A percentile compares a stretch with the other conserved stretches of the same genome.
phyloP scores from a whole-genome alignment of 2,113 vertebrate species.

The Girardinichthys multiradiatus region DNA sequence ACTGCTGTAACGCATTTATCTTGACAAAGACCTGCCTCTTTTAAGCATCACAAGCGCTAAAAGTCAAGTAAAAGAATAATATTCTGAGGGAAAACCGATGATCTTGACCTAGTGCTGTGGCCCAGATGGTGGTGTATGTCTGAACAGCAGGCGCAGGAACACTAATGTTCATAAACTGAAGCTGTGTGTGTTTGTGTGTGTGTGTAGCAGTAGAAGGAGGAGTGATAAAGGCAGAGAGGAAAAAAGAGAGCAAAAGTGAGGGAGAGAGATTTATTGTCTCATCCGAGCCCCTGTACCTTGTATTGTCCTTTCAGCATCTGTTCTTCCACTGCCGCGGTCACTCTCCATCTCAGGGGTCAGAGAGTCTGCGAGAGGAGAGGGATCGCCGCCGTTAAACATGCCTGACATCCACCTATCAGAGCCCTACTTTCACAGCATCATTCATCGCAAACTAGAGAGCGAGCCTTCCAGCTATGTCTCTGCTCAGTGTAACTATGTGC shows the following conservation, averaged over 20 bases:
- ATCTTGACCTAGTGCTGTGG: slow-evolving; percentile 97
- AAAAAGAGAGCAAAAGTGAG: slow-evolving; percentile 57
- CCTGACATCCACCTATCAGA: slow-evolving; percentile 76
- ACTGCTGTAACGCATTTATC: neutral
- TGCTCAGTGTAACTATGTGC: neutral
- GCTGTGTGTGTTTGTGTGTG: slow-evolving; percentile 26
- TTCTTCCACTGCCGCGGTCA: slow-evolving; percentile 99
- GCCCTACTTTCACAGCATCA: slow-evolving; percentile 64
- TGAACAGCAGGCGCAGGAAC: slow-evolving; percentile 94
- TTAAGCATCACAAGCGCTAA: slow-evolving; percentile 36
- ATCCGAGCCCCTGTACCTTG: slow-evolving; percentile 98
- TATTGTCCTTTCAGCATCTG: slow-evolving; percentile 99
- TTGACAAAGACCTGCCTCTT: slow-evolving; percentile 18
- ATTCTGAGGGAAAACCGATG: slow-evolving; percentile 85
- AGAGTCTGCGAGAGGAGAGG: slow-evolving; percentile 95
- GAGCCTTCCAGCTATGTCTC: slow-evolving; percentile 28
- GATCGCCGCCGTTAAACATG: slow-evolving; percentile 85
- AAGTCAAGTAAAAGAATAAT: slow-evolving; percentile 67
- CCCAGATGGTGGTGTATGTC: slow-evolving; percentile 98
- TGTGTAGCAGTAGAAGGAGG: neutral
- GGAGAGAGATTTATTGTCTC: slow-evolving; percentile 94
- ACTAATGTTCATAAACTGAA: slow-evolving; percentile 90
- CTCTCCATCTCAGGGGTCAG: slow-evolving; percentile 99
- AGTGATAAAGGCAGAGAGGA: neutral
- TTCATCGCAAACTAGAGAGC: slow-evolving; percentile 66